Evolutionary conservation across 2,113 vertebrate genomes (phyloP).

Genomic region (Silurus asotus): DNA sequence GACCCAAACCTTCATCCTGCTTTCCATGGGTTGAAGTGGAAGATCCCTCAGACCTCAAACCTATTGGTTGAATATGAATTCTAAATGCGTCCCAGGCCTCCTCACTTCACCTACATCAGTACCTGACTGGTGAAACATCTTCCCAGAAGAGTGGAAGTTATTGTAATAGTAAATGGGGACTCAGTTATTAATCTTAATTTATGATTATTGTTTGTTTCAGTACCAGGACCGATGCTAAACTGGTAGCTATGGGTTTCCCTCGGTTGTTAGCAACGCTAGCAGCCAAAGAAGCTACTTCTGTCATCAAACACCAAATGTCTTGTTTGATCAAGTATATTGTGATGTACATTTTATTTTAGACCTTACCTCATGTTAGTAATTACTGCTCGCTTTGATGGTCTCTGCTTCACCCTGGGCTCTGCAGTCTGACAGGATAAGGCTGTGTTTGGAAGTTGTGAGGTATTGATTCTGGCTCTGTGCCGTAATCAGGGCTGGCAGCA

Average conservation of each 20-base stretch:
- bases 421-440: constrained; percentile 20
- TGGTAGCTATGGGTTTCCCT: not conserved
- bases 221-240: not conserved
- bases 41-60: too few relatives aligned
- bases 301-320: not conserved
- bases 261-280: not conserved
- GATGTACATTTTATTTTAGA: not conserved
- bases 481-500: constrained; percentile 30
- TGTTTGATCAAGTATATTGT: not conserved
- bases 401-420: not conserved
- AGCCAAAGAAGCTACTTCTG: not conserved
- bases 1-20: too few relatives aligned
- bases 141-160: too few relatives aligned
- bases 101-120: too few relatives aligned
- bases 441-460: constrained; percentile 3
- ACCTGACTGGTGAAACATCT: too few relatives aligned
- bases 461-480: constrained; percentile 42
- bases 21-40: too few relatives aligned
- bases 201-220: too few relatives aligned
- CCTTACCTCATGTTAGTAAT: not conserved
- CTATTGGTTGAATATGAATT: too few relatives aligned
- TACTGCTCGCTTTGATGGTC: not conserved
- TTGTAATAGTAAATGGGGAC: too few relatives aligned
- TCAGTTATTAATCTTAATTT: too few relatives aligned
- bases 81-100: too few relatives aligned